Evolutionary conservation across 2,113 vertebrate species (phyloP).

Genomic region (Centropristis striata): DNA sequence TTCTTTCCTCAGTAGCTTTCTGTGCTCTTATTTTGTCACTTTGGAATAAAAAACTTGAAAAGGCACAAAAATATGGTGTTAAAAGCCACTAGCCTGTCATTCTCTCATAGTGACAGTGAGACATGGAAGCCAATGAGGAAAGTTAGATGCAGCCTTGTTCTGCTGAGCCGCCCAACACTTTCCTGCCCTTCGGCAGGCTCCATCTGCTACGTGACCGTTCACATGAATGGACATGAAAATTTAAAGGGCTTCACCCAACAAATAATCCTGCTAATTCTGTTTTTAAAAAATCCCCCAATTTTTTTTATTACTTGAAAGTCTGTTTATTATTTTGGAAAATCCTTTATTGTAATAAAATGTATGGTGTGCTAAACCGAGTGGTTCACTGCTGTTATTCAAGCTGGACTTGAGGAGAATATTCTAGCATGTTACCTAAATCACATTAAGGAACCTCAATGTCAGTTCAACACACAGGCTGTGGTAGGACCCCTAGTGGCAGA

Average conservation of each 20-base stretch:
- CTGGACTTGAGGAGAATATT: background rate
- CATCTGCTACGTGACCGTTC: slow-evolving; percentile 44
- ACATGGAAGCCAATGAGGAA: background rate
- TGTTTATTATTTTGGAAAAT: slow-evolving; percentile 37
- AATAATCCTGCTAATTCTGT: slow-evolving; percentile 9
- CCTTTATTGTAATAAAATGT: slow-evolving; percentile 61
- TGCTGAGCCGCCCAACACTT: slow-evolving; percentile 14
- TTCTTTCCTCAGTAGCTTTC: background rate
- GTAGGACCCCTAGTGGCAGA: slow-evolving; percentile 53
- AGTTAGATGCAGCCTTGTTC: background rate
- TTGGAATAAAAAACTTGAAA: background rate
- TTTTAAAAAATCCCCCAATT: background rate
- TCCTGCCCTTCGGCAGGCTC: slow-evolving; percentile 38
- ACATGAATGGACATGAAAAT: slow-evolving; percentile 3
- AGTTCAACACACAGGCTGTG: slow-evolving; percentile 1
- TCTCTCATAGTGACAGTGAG: background rate
- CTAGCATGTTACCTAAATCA: slow-evolving; percentile 27
- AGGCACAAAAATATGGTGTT: slow-evolving; percentile 7
- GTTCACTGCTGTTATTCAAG: background rate
- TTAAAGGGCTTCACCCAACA: slow-evolving; percentile 53
- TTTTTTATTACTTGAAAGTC: slow-evolving; percentile 62
- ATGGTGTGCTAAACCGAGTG: slow-evolving; percentile 38
- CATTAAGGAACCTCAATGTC: slow-evolving; percentile 53
- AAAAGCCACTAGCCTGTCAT: background rate
- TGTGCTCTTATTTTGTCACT: background rate